Base-by-base conservation (phyloP, 2,113 vertebrate species). In the Arothron firmamentum region DNA sequence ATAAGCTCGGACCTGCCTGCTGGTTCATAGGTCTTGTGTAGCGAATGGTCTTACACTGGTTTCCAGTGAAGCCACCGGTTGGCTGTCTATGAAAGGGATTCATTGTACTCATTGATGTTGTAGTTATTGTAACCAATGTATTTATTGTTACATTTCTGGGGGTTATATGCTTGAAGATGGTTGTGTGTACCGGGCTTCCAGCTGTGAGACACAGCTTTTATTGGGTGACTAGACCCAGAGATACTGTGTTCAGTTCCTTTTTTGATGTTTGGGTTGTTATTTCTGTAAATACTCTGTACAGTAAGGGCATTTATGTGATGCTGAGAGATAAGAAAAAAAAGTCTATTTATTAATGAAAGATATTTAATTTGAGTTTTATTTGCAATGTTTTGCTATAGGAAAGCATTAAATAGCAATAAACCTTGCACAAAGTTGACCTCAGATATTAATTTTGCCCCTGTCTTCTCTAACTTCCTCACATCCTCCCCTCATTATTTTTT, bases 151-250 rank as follows among this genome's bases (percentile, higher is more conserved):
- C 18, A 17, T n/a, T 52, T 42, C 56, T 74, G 4, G 18, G 19
- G n/a, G 71, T 31, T 53, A 56, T 60, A 43, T 51, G 63, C 68
- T 62, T 54, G 54, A 57, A 21, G 47, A 67, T 66, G 72, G 55
- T 68, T 74, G 59, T 83, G 72, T 81, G 64, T 78, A 84, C 79
- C 28, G 77, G 78, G 81, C 87, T 87, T 87, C 85, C 84, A 77
- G 77, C 69, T 78, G 61, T 67, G 3, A 65, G 41, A 64, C 19
- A 1, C 75, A 75, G 75, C 70, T 67, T 56, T 65, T 52, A 46
- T 17, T 15, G 79, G 74, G 66, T 75, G 6, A 14, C 6, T 58
- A 46, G 10, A 18, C 67, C 75, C 67, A 67, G 50, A 78, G 67
- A 73, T 72, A 77, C 70, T 81, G 70, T 81, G 74, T 79, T 82